Percentiles rank a stretch among this genome's conserved stretches.
Conservation (phyloP, 2,113 vertebrate species). For the Naja naja region DNA sequence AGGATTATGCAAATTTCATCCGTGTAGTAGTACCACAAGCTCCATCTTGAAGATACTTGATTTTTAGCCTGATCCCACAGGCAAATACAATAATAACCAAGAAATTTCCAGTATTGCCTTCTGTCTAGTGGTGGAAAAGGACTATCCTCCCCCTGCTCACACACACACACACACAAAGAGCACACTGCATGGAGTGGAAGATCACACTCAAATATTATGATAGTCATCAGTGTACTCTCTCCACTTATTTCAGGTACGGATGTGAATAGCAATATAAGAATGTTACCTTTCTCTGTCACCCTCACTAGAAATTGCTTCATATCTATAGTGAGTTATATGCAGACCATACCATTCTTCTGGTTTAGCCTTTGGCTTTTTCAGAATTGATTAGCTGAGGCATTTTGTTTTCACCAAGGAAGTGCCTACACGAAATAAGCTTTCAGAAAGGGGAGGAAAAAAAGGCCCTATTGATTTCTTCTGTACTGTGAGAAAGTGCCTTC, state of each 20-base stretch:
- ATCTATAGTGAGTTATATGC: not conserved
- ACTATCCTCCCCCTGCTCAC: not conserved
- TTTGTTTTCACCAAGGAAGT: not conserved
- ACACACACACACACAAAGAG: not conserved
- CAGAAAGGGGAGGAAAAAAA: not conserved
- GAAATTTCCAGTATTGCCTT: not conserved
- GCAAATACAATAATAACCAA: not conserved
- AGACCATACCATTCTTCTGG: not conserved
- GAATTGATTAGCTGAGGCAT: conserved; percentile 14
- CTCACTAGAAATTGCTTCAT: not conserved
- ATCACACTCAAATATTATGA: not conserved
- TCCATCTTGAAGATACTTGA: not conserved
- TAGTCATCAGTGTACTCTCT: not conserved
- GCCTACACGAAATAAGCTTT: conserved; percentile 1
- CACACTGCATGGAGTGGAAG: not conserved
- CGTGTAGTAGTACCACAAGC: not conserved
- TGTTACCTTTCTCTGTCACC: not conserved
- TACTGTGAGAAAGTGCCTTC: not conserved
- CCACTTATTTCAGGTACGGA: not conserved
- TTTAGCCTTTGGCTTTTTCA: not conserved
- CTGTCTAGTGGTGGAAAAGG: not conserved
- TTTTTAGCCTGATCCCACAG: not conserved
- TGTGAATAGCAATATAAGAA: not conserved
- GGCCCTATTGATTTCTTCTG: conserved; percentile 3
- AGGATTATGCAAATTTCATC: not conserved